Percentiles rank a stretch among this genome's conserved stretches.
phyloP scores from a whole-genome alignment of 2,113 vertebrate species.

The Symphodus melops region DNA sequence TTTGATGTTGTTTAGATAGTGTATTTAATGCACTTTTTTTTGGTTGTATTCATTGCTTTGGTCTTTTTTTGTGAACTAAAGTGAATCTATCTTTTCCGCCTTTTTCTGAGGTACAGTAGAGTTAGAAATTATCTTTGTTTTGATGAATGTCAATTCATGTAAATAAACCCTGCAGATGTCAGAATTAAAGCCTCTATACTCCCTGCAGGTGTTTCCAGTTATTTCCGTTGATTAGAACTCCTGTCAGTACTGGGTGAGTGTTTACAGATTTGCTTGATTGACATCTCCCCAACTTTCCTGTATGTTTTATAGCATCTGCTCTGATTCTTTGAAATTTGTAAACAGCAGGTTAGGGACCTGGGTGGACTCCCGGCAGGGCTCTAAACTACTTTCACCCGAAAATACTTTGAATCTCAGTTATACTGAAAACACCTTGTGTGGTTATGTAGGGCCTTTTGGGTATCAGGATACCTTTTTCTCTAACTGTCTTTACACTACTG shows the following conservation, averaged over 20 bases:
- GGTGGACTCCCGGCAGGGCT: not conserved
- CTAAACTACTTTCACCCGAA: not conserved
- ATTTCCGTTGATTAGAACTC: not conserved
- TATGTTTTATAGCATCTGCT: slow-evolving; percentile 14
- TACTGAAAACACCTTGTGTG: slow-evolving; percentile 27
- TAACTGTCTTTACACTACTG: not conserved
- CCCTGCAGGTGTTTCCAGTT: not conserved
- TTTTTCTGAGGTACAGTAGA: not conserved
- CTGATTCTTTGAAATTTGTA: slow-evolving; percentile 1
- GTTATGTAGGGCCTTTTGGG: not conserved
- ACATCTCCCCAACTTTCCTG: not conserved
- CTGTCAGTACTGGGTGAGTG: not conserved
- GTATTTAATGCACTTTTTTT: too few species aligned
- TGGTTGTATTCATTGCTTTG: too few species aligned
- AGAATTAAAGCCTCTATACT: not conserved
- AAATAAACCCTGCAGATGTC: slow-evolving; percentile 6
- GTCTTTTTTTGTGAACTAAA: not conserved
- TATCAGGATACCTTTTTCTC: slow-evolving; percentile 2
- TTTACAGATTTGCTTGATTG: slow-evolving; percentile 2
- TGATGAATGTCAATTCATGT: not conserved
- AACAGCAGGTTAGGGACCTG: not conserved
- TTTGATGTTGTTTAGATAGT: not conserved
- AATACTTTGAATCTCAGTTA: not conserved
- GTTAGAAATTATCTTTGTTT: not conserved
- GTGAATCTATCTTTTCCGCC: not conserved